phyloP scores from a whole-genome alignment of 2,797 vertebrate genomes.

The Coendou prehensilis region DNA sequence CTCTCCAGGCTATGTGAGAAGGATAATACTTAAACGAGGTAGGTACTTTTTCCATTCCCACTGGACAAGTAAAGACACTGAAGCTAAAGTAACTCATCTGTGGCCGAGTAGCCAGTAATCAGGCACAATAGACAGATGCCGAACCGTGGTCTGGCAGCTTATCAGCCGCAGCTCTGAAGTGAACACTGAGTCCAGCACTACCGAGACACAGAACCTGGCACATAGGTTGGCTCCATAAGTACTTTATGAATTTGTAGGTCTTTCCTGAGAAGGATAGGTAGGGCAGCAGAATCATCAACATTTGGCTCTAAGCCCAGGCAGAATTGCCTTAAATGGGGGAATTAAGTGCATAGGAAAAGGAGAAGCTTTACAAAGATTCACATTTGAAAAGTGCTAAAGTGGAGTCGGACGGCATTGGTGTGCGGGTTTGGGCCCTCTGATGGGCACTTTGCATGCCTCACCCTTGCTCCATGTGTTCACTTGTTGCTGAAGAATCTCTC shows the following conservation, averaged over 20 bases:
- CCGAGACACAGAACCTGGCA: background rate
- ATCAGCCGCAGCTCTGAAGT: background rate
- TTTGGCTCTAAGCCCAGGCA: background rate
- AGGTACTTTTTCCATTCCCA: accelerated
- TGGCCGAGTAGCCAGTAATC: accelerated
- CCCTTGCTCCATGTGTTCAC: accelerated
- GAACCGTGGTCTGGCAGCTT: background rate
- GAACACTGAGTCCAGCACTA: background rate
- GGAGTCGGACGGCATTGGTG: background rate
- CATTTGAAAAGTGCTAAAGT: background rate
- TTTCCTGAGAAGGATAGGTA: background rate
- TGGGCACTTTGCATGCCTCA: background rate
- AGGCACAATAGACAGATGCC: background rate
- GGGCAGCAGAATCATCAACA: background rate
- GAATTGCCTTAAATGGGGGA: background rate
- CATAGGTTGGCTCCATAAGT: background rate
- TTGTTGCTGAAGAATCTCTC: background rate
- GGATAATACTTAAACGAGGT: no score
- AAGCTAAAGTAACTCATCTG: accelerated
- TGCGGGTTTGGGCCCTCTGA: background rate
- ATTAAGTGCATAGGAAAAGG: background rate
- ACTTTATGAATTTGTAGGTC: background rate
- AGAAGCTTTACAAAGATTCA: background rate
- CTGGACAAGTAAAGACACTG: background rate
- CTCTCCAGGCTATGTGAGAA: background rate